Evolutionary conservation across 2,113 vertebrate genomes (phyloP), one percentile per base, ranked within the genome.

Genomic region (Muscicapa adusta): DNA sequence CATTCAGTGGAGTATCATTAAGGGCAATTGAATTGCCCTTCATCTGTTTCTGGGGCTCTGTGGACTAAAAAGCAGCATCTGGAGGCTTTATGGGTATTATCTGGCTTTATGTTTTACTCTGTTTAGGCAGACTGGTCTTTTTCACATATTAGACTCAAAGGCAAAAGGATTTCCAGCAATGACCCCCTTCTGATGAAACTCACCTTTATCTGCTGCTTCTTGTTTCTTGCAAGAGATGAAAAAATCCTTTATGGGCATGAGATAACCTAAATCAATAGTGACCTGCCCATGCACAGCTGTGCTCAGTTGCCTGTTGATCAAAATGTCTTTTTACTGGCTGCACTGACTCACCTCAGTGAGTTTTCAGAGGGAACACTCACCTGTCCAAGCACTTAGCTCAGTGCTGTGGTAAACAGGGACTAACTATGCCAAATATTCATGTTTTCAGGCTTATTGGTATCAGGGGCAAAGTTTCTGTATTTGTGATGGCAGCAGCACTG

Each of bases 21-120:
- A 81, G 66, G 94, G 78, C 77, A 95, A 95, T 17, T 94, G 53
- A 91, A 94, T 75, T 94, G 77, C 66, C 91, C 93, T 95, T 94
- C 76, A 81, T 87, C 89, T 91, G 48, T 63, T 95, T 75, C 84
- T 79, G 60, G 50, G 65, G 72, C 89, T 92, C 87, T 31, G 40
- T 75, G 74, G 77, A 87, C 22, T 71, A 26, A 91, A 94, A 93
- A 68, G 57, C 80, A 78, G 65, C 47, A 73, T 81, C 85, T 96
- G 93, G 76, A 89, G 96, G 70, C 70, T 87, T 93, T 89, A 56
- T n/a, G 24, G 26, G 89, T 76, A 85, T 94, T 89, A 96, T 60
- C 61, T 63, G 51, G 7, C 80, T 85, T 81, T 89, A 81, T 85
- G 34, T 13, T 94, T 81, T 84, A 38, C 38, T 89, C 54, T 58